Evolutionary conservation across 1,140 invertebrate genomes (phyloP).

Genomic region (Streblospio benedicti): DNA sequence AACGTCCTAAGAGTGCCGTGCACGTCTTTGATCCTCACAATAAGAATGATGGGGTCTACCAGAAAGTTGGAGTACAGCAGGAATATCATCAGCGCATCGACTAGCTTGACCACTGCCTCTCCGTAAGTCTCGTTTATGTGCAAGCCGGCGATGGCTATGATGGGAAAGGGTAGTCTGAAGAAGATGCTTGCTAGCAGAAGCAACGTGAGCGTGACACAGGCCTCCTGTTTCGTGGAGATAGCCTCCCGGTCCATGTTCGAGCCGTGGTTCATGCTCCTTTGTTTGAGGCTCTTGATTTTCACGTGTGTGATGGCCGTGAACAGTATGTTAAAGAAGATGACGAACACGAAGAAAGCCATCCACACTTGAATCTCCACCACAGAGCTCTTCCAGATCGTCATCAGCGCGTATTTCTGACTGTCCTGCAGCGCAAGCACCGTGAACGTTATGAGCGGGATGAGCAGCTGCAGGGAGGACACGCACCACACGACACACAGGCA

Average conservation of each 20-base stretch:
- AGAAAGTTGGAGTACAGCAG: slow-evolving; percentile 10
- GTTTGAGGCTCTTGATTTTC: slow-evolving; percentile 1
- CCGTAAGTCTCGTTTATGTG: neutral
- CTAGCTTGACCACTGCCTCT: neutral
- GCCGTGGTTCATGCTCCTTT: neutral
- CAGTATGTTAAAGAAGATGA: slow-evolving; percentile 1
- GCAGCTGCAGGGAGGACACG: slow-evolving; percentile 5
- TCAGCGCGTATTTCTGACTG: neutral
- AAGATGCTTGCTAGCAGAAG: slow-evolving; percentile 6
- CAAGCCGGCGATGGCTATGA: neutral
- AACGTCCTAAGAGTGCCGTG: neutral
- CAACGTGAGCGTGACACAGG: slow-evolving; percentile 1
- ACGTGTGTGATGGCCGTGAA: neutral
- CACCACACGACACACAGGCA: neutral
- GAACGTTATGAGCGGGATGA: neutral
- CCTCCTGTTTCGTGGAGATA: slow-evolving; percentile 8
- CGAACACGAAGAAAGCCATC: neutral
- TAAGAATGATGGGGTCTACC: slow-evolving; percentile 5
- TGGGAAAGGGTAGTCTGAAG: slow-evolving; percentile 2
- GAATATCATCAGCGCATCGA: neutral
- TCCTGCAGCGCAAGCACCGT: neutral
- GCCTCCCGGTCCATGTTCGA: neutral
- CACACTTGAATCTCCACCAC: slow-evolving; percentile 10
- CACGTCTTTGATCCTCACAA: neutral
- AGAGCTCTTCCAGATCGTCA: neutral